Conservation (phyloP, 2,797 vertebrate species). For the Acipenser oxyrinchus region DNA sequence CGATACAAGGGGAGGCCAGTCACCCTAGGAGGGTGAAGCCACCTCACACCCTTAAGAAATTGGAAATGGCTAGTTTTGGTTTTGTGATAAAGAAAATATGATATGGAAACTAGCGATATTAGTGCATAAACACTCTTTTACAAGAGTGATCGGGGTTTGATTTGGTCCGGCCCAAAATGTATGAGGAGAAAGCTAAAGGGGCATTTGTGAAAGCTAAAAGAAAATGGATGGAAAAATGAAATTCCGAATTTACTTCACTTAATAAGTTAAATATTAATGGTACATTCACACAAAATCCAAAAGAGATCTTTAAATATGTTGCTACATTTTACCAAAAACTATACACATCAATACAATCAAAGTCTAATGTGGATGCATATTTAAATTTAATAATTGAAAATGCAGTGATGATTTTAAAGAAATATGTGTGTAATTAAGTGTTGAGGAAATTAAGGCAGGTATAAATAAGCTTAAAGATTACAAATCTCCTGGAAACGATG, state of each 20-base stretch:
- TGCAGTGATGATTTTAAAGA: background rate
- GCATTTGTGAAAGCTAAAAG: background rate
- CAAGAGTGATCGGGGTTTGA: no score
- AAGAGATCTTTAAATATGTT: background rate
- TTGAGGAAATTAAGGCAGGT: constrained; percentile 14
- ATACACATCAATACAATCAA: no score
- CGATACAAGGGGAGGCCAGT: no score
- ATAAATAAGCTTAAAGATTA: constrained; percentile 8
- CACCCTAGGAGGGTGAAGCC: no score
- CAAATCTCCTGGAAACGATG: constrained; percentile 15
- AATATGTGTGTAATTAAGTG: constrained; percentile 4
- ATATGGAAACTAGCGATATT: no score
- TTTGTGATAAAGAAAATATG: no score
- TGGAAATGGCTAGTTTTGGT: no score
- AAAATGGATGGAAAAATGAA: background rate
- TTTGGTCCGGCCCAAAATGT: background rate
- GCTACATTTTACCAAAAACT: background rate
- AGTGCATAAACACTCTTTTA: no score
- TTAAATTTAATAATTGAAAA: constrained; percentile 1
- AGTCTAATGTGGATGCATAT: background rate
- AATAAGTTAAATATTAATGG: background rate
- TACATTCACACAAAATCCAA: no score
- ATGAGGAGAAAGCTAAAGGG: background rate
- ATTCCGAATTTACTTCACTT: no score
- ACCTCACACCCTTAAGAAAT: no score